Percentiles rank a stretch among this genome's conserved stretches.
Conservation (phyloP, 1,140 invertebrate genomes). For the Psilanteris sp. region DNA sequence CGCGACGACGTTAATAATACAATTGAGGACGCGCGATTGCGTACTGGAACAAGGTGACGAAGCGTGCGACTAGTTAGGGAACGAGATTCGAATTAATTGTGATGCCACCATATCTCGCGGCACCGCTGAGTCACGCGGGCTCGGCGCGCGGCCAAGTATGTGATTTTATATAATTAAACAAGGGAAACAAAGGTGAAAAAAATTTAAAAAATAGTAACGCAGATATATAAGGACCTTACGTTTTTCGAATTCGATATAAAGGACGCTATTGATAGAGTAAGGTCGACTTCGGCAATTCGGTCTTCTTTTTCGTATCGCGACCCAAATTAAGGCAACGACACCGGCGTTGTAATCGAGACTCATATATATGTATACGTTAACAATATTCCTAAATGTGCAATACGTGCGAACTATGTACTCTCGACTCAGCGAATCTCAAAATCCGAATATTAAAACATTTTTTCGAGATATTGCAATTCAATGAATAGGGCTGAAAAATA, state of each 20-base stretch:
- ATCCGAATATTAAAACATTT: too few species aligned
- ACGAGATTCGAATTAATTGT: slow-evolving; percentile 80
- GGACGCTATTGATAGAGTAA: slow-evolving; percentile 21
- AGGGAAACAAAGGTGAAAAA: slow-evolving; percentile 15
- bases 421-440: too few species aligned
- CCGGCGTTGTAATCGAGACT: too few species aligned
- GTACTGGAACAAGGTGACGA: slow-evolving; percentile 63
- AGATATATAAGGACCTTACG: slow-evolving; percentile 76
- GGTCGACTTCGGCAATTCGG: background rate
- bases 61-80: slow-evolving; percentile 71
- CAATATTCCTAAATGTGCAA: too few species aligned
- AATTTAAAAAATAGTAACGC: slow-evolving; percentile 45
- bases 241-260: slow-evolving; percentile 51
- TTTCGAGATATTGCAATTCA: too few species aligned
- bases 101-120: slow-evolving; percentile 81
- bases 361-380: too few species aligned
- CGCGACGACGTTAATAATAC: slow-evolving; percentile 64
- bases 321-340: too few species aligned
- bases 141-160: slow-evolving; percentile 79
- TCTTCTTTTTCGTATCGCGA: slow-evolving; percentile 10
- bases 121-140: slow-evolving; percentile 78
- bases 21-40: slow-evolving; percentile 61
- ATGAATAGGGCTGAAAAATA: too few species aligned
- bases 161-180: slow-evolving; percentile 77
- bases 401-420: too few species aligned